These are phyloP conservation scores for Botia almorhae DNA, from an alignment of 2,797 vertebrate genomes.

Conservation along the genomic window DNA sequence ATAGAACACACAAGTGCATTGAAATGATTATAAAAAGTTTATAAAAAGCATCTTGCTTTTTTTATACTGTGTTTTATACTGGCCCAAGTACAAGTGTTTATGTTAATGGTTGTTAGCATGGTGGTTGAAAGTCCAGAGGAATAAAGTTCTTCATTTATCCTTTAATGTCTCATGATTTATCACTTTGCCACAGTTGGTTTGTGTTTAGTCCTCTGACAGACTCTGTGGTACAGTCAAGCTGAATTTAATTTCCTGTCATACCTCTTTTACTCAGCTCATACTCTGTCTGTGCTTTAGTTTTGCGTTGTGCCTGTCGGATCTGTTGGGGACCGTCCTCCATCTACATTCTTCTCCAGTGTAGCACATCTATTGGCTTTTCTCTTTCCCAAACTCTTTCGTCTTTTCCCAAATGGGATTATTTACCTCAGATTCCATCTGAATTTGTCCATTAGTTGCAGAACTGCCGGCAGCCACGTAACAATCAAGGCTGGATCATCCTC, in stretches of 20 bases:
- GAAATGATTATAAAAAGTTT: too few species aligned
- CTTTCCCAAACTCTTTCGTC: constrained; percentile 44
- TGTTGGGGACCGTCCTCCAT: constrained; percentile 20
- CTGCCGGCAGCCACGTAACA: constrained; percentile 77
- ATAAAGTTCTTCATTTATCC: constrained; percentile 24
- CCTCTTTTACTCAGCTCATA: neutral
- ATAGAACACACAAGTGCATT: neutral
- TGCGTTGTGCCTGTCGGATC: constrained; percentile 4
- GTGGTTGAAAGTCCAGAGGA: neutral
- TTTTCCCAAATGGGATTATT: constrained; percentile 77
- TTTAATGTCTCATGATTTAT: constrained; percentile 10
- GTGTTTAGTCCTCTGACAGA: neutral
- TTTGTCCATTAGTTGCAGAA: constrained; percentile 68
- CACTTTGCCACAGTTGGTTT: constrained; percentile 7
- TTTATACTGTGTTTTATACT: neutral
- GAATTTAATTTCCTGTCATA: constrained; percentile 8
- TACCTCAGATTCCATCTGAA: constrained; percentile 76
- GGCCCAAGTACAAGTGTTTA: too few species aligned
- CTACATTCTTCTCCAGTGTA: constrained; percentile 44
- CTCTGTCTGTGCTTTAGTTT: neutral
- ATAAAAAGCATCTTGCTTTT: too few species aligned
- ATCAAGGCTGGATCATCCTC: constrained; percentile 79
- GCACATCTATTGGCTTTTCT: constrained; percentile 30
- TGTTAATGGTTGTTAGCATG: too few species aligned
- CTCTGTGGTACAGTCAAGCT: neutral